Percentiles rank a stretch among this genome's conserved stretches.
These are phyloP conservation scores for Cistogaster globosa DNA, from an alignment of 2,888 invertebrate species.

Conservation along the genomic window DNA sequence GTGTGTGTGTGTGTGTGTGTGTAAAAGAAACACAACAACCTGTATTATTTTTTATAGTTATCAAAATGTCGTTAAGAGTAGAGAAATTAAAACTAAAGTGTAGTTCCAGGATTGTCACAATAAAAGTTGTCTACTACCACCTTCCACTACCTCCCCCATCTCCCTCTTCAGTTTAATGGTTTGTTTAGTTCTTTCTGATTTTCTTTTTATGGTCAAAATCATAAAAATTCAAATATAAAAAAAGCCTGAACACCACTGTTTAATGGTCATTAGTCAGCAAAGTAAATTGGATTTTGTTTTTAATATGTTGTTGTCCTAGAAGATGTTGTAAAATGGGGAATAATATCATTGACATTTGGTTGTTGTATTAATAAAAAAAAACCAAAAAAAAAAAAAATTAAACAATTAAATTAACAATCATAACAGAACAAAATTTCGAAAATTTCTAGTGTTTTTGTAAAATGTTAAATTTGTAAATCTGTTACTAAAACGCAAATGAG, in stretches of 20 bases:
- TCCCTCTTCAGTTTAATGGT: constrained; percentile 27
- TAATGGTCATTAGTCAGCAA: constrained; percentile 69
- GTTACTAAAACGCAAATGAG: no score
- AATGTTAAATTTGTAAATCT: no score
- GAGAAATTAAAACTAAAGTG: constrained; percentile 67
- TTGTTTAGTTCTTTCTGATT: constrained; percentile 56
- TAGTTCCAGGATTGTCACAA: constrained; percentile 56
- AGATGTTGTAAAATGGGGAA: constrained; percentile 16
- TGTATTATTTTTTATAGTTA: constrained; percentile 49
- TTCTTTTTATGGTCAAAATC: constrained; percentile 52
- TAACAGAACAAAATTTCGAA: neutral
- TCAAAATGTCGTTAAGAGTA: constrained; percentile 63
- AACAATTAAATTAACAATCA: constrained; percentile 3
- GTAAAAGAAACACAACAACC: constrained; percentile 29
- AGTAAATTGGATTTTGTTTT: constrained; percentile 14
- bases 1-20: neutral
- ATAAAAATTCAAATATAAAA: constrained; percentile 58
- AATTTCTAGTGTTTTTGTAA: neutral
- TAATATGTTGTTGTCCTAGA: constrained; percentile 5
- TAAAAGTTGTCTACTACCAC: constrained; percentile 13
- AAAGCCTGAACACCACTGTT: constrained; percentile 59
- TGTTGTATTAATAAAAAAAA: constrained; percentile 18
- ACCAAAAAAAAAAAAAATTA: neutral
- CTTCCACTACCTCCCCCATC: neutral
- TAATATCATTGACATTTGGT: constrained; percentile 9